Evolutionary conservation across 2,797 vertebrate genomes (phyloP).

Genomic region (Scarus forsteni): DNA sequence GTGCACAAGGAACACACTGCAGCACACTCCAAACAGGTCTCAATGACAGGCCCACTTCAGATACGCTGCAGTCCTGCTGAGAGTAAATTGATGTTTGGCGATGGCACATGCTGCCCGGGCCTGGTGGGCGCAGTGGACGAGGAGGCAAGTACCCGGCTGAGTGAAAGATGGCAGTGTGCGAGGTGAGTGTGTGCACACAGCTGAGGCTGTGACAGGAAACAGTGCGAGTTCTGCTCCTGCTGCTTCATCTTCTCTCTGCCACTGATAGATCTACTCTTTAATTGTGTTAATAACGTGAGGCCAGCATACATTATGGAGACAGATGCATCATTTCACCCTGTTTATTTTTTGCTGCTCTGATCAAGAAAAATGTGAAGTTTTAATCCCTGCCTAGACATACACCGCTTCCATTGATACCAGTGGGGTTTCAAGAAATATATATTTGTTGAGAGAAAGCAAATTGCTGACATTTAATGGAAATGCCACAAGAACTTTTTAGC

Average conservation of each 20-base stretch:
- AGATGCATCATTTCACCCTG: conserved; percentile 20
- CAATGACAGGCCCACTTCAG: conserved; percentile 65
- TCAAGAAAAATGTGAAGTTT: conserved; percentile 6
- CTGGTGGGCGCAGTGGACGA: conserved; percentile 75
- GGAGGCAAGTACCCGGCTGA: conserved; percentile 74
- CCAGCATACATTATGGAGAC: conserved; percentile 33
- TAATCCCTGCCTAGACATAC: too few species aligned
- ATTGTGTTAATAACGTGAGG: conserved; percentile 71
- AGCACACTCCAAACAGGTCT: conserved; percentile 57
- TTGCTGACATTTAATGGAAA: too few species aligned
- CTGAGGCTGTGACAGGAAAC: conserved; percentile 81
- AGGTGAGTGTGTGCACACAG: conserved; percentile 70
- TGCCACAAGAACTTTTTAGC: too few species aligned
- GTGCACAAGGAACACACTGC: neutral
- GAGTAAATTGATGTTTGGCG: conserved; percentile 80
- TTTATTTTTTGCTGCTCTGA: conserved; percentile 2
- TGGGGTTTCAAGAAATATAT: too few species aligned
- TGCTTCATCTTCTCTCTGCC: conserved; percentile 63
- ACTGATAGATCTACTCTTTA: conserved; percentile 73
- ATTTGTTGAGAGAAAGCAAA: too few species aligned
- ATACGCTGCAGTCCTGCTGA: conserved; percentile 55
- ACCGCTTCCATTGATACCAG: too few species aligned
- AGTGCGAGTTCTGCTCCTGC: conserved; percentile 71
- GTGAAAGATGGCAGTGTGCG: conserved; percentile 79
- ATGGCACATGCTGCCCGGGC: conserved; percentile 64